Evolutionary conservation across 2,113 vertebrate species (phyloP).

Genomic region (Pavo muticus): DNA sequence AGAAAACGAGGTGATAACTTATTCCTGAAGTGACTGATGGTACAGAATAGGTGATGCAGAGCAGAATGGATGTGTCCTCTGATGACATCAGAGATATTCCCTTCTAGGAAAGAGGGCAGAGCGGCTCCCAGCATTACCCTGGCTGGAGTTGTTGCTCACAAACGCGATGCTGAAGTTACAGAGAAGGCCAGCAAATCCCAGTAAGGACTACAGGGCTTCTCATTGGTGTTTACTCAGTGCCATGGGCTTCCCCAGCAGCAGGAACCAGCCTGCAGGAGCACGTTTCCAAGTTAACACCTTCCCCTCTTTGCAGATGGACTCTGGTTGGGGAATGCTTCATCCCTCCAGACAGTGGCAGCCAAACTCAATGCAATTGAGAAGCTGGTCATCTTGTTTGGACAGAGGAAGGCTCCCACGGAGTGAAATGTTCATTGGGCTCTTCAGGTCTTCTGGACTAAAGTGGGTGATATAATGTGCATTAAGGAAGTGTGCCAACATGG

Average conservation of each 20-base stretch:
- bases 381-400: not conserved
- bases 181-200: not conserved
- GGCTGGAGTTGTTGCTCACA: not conserved
- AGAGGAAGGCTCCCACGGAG: not conserved
- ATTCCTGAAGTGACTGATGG: not conserved
- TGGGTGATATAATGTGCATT: fast-evolving
- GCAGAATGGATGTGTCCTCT: not conserved
- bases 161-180: not conserved
- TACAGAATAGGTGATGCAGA: not conserved
- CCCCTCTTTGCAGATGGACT: not conserved
- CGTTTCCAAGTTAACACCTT: not conserved
- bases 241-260: not conserved
- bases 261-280: not conserved
- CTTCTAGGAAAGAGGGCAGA: not conserved
- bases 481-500: not conserved
- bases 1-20: not conserved
- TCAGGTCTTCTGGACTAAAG: not conserved
- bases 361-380: not conserved
- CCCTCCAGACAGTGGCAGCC: not conserved
- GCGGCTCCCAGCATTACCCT: not conserved
- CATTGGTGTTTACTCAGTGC: not conserved
- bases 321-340: not conserved
- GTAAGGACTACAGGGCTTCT: not conserved
- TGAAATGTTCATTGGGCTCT: not conserved
- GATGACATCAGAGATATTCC: not conserved